Percentiles rank a stretch among this genome's conserved stretches.
phyloP scores from a whole-genome alignment of 2,888 invertebrate species.

The Hetaerina titia region DNA sequence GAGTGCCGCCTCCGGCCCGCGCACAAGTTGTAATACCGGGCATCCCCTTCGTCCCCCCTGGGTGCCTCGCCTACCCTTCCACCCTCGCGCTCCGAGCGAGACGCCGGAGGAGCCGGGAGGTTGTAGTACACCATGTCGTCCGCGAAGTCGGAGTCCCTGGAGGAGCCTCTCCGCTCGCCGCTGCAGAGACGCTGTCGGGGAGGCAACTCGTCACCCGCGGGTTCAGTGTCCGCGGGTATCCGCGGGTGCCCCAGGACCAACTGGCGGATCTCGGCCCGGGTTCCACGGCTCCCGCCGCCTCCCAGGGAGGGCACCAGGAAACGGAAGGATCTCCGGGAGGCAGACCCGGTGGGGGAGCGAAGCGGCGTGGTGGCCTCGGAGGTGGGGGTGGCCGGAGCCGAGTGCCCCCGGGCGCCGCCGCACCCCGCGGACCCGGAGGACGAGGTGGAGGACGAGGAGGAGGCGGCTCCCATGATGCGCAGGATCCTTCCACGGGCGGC shows the following conservation, averaged over 20 bases:
- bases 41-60: not conserved
- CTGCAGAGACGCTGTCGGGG: constrained; percentile 72
- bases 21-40: constrained; percentile 33
- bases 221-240: constrained; percentile 84
- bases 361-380: constrained; percentile 40
- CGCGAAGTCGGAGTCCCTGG: constrained; percentile 70
- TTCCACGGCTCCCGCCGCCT: constrained; percentile 72
- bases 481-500: constrained; percentile 40
- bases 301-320: constrained; percentile 83
- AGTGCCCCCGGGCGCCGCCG: constrained; percentile 70
- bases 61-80: constrained; percentile 70
- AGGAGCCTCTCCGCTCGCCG: constrained; percentile 71
- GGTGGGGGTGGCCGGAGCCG: constrained; percentile 70
- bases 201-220: constrained; percentile 74
- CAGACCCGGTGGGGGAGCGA: constrained; percentile 23
- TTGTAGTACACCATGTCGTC: constrained; percentile 78
- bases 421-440: constrained; percentile 48
- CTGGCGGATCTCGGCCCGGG: constrained; percentile 73
- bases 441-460: constrained; percentile 63
- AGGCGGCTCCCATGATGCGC: constrained; percentile 70
- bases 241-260: constrained; percentile 85
- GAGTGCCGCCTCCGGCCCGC: constrained; percentile 80
- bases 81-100: constrained; percentile 76
- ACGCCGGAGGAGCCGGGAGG: constrained; percentile 77
- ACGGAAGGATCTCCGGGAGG: constrained; percentile 75